Percentiles rank a stretch among this genome's conserved stretches.
These are phyloP conservation scores for Drosophila azteca DNA, from an alignment of 1,140 invertebrate genomes.

Conservation along the genomic window DNA sequence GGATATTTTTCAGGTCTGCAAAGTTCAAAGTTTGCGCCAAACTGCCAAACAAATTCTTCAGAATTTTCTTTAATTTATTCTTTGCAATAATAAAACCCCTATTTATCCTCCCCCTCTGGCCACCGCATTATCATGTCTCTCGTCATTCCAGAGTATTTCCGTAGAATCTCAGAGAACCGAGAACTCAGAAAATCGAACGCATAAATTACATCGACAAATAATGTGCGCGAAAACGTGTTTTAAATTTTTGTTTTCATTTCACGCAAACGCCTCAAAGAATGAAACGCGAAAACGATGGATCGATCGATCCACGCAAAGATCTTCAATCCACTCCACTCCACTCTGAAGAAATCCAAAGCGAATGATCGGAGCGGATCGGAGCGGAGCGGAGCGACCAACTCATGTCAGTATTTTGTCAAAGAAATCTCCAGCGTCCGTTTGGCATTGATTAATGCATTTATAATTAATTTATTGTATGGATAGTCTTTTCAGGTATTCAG, in stretches of 20 bases:
- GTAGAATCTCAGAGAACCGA: conserved; percentile 31
- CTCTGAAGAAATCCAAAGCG: conserved; percentile 13
- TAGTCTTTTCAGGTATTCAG: conserved; percentile 19
- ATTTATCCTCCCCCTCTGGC: too few species aligned
- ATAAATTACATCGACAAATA: conserved; percentile 72
- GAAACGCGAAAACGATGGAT: conserved; percentile 20
- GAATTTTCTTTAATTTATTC: too few species aligned
- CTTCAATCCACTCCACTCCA: conserved; percentile 6
- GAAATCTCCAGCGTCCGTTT: conserved; percentile 12
- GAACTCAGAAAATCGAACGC: conserved; percentile 74
- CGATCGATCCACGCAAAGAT: too few species aligned
- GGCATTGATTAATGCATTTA: conserved; percentile 82
- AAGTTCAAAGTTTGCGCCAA: too few species aligned
- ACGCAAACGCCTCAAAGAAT: conserved; percentile 39
- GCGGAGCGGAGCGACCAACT: conserved; percentile 47
- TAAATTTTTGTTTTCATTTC: conserved; percentile 79
- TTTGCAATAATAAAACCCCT: not conserved
- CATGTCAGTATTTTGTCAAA: conserved; percentile 82
- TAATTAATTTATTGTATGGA: conserved; percentile 80
- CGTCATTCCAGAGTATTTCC: conserved; percentile 26
- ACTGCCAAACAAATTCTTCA: too few species aligned
- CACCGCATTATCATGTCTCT: too few species aligned
- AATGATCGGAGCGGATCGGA: conserved; percentile 24
- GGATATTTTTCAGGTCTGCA: too few species aligned
- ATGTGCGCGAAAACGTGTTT: conserved; percentile 81